Evolutionary conservation across 2,888 invertebrate genomes (phyloP), one percentile per base, ranked within the genome.

Genomic region (Ecdyonurus torrentis): DNA sequence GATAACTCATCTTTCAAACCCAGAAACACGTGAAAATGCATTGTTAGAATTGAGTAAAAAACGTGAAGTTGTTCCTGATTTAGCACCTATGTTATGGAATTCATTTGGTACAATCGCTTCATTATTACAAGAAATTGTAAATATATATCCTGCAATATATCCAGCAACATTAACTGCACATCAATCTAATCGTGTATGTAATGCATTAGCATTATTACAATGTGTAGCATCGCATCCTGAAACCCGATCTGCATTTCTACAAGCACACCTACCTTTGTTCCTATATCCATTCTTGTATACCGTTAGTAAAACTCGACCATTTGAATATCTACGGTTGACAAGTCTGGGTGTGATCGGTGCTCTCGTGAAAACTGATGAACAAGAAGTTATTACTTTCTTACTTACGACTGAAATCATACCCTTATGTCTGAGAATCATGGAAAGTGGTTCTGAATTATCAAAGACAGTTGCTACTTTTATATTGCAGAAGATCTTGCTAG

Each of bases 401-500:
- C 80, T 99, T 64, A 96, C 97, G 10, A 99, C 99, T 37, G 99
- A 99, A 81, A 99, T 99, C 70, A 99, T 99, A 73, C 99, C 99
- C 1, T 79, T 99, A 15, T 99, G 99, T 74, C 79, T 99, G 65
- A 84, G 97, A 69, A 99, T 99, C 65, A 99, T 99, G 99, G 99
- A 99, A 78, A 91, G 94, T 68, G 99, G 99, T 63, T 97, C 96
- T 64, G 99, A 99, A 76, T 79, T 99, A 10, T 97, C 97, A 66
- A 98, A 98, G 79, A 99, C 99, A n/a, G 98, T 98, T 1, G 98
- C 99, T 10, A 99, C 99, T 25, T 99, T 99, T 74, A 99, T 99
- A 71, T 80, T 99, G 66, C 97, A 99, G 75, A 99, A 99, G 76
- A 99, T 99, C 71, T 78, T 99, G 60, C 78, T 98, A 59, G 99